A percentile compares a stretch with the other conserved stretches of the same genome.
These are phyloP conservation scores for Pelecanus crispus DNA, from an alignment of 2,113 vertebrate genomes.

Conservation along the genomic window DNA sequence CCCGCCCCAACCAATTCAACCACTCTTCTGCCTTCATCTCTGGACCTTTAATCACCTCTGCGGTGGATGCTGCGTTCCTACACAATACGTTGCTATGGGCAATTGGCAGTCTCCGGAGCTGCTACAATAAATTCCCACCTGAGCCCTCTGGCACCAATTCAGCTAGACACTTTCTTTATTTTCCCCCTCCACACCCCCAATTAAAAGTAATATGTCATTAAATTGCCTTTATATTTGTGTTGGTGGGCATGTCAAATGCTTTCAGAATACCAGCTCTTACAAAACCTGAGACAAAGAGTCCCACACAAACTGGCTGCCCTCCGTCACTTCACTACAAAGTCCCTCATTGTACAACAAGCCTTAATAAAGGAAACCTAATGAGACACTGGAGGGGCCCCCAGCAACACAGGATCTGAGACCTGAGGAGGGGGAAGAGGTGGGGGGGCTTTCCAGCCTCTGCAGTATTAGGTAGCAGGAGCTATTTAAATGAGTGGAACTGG, in stretches of 20 bases:
- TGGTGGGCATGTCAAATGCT: background rate
- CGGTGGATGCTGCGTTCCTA: background rate
- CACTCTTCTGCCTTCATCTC: background rate
- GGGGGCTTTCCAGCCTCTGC: background rate
- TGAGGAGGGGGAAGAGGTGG: background rate
- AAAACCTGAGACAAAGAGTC: constrained; percentile 8
- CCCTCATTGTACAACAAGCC: background rate
- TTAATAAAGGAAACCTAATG: background rate
- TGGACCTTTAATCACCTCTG: background rate
- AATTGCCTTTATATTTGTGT: constrained; percentile 19
- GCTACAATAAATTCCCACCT: constrained; percentile 34
- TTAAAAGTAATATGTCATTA: constrained; percentile 33
- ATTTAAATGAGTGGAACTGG: background rate
- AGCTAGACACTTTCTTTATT: constrained; percentile 7
- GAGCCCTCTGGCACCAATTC: background rate
- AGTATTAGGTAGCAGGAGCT: background rate
- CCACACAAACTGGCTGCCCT: background rate
- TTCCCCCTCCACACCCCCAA: background rate
- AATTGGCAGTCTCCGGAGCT: background rate
- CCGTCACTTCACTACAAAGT: background rate
- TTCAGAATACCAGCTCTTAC: background rate
- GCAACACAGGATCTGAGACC: background rate
- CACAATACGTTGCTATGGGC: background rate
- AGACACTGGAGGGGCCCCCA: background rate
- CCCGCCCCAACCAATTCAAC: background rate